Evolutionary conservation across 1,140 invertebrate species (phyloP).

Genomic region (Bicyclus anynana): DNA sequence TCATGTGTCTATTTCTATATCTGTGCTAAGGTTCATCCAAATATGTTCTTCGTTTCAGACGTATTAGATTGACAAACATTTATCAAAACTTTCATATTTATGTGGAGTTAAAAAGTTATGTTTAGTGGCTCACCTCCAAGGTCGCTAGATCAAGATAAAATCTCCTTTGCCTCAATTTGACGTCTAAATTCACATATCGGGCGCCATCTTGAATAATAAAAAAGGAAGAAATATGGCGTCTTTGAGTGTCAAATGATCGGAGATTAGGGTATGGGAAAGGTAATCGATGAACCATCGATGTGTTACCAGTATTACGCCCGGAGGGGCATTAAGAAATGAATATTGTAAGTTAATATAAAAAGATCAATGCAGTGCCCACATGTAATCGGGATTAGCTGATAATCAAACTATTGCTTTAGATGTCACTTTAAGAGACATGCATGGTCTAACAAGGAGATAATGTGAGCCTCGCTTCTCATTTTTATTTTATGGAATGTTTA

Average conservation of each 20-base stretch:
- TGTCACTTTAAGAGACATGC: not conserved
- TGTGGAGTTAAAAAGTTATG: too few relatives aligned
- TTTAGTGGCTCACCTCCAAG: conserved; percentile 23
- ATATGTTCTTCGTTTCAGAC: too few relatives aligned
- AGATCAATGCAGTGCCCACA: conserved; percentile 1
- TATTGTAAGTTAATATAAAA: conserved; percentile 5
- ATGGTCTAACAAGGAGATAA: not conserved
- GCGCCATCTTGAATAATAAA: conserved; percentile 34
- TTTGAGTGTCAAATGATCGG: conserved; percentile 26
- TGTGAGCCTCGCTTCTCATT: not conserved
- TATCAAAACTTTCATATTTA: too few relatives aligned
- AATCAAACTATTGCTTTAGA: conserved; percentile 8
- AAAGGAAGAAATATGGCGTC: conserved; percentile 24
- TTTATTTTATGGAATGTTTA: too few relatives aligned
- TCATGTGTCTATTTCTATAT: too few relatives aligned
- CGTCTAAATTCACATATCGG: conserved; percentile 38
- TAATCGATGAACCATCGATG: conserved; percentile 14
- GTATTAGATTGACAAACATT: too few relatives aligned
- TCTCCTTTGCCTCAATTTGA: conserved; percentile 33
- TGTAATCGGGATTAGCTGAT: conserved; percentile 7
- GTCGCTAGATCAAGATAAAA: conserved; percentile 31
- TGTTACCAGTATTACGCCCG: conserved; percentile 12
- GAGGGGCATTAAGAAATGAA: conserved; percentile 1
- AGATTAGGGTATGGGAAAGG: conserved; percentile 17
- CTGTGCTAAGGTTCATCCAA: too few relatives aligned